Evolutionary conservation across 2,113 vertebrate genomes (phyloP), one percentile per base, ranked within the genome.

Genomic region (Epinephelus fuscoguttatus): DNA sequence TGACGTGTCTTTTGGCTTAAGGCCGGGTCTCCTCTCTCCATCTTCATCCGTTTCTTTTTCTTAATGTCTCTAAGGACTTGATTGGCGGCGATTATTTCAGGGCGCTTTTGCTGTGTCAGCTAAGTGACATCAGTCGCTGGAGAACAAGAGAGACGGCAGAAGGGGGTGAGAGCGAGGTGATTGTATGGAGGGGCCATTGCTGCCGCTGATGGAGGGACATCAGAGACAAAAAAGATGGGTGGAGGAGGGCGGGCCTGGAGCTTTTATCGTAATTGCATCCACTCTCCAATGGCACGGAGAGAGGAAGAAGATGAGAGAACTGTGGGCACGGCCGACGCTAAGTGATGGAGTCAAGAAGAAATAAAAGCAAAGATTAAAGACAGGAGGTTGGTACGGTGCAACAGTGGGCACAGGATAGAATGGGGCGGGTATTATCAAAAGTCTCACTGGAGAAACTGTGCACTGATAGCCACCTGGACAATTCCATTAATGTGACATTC

Each of bases 41-140:
- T 92, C 75, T 75, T 70, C 64, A 63, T 68, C 70, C 15, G 11
- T 56, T 78, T 80, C 57, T 71, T 77, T 80, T 80, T 68, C 64
- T 87, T 84, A 86, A 88, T 85, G 69, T 86, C 80, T 70, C 72
- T 55, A 18, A 84, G 84, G 80, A 84, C 78, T 85, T 76, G 80
- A 88, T 84, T 83, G 89, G 85, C 63, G 1, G 74, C 37, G 66
- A 70, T 85, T 80, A 74, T 68, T 88, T 73, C 27, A 11, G 33
- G 21, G 7, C n/a, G 56, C 27, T 94, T 95, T 89, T 93, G 94
- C 94, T 92, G 93, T 82, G 75, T 94, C 94, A 95, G 95, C 95
- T 80, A 82, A 91, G 88, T 95, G 94, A 95, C 94, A 95, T 95
- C 94, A 95, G 91, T 90, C 50, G 80, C 79, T 50, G 55, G 73